A percentile compares a stretch with the other conserved stretches of the same genome.
These are phyloP conservation scores for Numenius phaeopus DNA, from an alignment of 2,797 vertebrate species.

Conservation along the genomic window DNA sequence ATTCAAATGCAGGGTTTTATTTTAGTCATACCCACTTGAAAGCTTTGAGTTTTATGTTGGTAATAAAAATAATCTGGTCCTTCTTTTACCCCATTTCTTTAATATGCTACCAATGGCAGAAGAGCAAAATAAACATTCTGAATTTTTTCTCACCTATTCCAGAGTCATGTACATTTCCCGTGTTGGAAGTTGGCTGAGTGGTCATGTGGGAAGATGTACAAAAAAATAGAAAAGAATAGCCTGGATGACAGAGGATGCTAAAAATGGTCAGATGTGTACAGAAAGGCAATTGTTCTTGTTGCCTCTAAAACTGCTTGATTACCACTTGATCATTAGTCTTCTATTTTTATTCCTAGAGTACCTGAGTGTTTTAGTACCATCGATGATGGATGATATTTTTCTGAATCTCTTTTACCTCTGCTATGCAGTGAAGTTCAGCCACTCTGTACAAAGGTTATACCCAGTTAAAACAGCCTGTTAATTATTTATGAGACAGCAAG, in stretches of 20 bases:
- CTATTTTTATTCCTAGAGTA: not conserved
- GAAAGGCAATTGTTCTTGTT: not conserved
- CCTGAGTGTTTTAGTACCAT: conserved; percentile 40
- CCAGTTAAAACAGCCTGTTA: conserved; percentile 70
- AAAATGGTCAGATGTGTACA: not conserved
- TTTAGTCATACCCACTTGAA: not conserved
- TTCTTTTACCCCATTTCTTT: not conserved
- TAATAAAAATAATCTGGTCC: not conserved
- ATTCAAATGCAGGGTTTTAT: not conserved
- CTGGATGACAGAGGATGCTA: not conserved
- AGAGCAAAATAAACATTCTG: not conserved
- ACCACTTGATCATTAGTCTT: not conserved
- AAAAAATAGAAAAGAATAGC: not conserved
- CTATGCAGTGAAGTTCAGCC: conserved; percentile 12
- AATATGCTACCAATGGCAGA: not conserved
- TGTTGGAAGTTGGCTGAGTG: not conserved
- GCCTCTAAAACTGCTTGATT: not conserved
- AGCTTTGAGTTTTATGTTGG: not conserved
- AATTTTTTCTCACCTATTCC: not conserved
- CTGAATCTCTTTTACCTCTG: conserved; percentile 24
- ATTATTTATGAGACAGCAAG: conserved; percentile 78
- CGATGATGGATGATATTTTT: conserved; percentile 46
- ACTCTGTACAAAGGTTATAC: conserved; percentile 67
- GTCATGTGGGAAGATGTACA: not conserved
- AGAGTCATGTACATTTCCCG: not conserved